Conservation (phyloP, 2,797 vertebrate species). For the Lepilemur septentrionalis region DNA sequence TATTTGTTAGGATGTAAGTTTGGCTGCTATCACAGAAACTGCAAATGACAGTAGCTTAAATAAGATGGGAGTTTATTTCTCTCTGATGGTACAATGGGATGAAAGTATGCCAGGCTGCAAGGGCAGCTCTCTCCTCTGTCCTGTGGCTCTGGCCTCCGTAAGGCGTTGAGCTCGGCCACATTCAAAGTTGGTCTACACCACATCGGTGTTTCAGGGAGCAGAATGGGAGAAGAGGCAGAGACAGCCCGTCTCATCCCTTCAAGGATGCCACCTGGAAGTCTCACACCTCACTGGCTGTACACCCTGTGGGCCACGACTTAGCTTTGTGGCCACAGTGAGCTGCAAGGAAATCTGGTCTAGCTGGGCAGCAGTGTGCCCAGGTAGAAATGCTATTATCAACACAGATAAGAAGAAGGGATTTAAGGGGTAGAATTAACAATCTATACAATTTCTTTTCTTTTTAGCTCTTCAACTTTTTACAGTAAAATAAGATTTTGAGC, state of each 20-base stretch:
- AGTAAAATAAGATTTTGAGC: background rate
- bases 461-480: background rate
- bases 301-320: background rate
- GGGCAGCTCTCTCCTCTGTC: fast-evolving
- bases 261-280: background rate
- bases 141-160: background rate
- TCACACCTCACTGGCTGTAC: no score
- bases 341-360: no score
- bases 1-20: background rate
- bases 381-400: background rate
- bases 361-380: background rate
- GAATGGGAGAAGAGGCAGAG: background rate
- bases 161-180: fast-evolving
- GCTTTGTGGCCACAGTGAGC: background rate
- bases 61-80: background rate
- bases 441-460: background rate
- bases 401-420: background rate
- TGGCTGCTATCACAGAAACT: background rate
- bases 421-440: background rate
- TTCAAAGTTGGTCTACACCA: fast-evolving
- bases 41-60: background rate
- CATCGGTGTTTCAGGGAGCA: background rate
- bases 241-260: background rate
- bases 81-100: background rate
- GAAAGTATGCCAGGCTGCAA: no score